phyloP scores from a whole-genome alignment of 2,888 invertebrate species.

The Acanthococcus lagerstroemiae region DNA sequence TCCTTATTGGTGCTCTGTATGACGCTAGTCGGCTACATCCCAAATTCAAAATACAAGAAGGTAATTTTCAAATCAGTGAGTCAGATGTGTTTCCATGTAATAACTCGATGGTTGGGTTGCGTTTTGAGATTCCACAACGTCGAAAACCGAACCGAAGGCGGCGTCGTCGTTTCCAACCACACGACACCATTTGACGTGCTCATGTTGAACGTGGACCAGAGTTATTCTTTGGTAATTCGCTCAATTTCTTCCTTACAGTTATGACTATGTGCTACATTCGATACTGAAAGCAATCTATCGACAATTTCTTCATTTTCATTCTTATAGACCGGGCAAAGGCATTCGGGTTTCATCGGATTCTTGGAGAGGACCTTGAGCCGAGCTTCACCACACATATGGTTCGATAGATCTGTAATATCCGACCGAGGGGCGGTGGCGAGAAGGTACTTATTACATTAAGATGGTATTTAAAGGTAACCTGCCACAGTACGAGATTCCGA shows the following conservation, averaged over 20 bases:
- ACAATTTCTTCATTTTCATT: neutral
- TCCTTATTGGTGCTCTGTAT: slow-evolving; percentile 78
- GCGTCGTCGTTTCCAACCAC: slow-evolving; percentile 97
- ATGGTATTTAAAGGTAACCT: too few relatives aligned
- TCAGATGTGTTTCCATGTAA: slow-evolving; percentile 82
- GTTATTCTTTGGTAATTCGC: slow-evolving; percentile 77
- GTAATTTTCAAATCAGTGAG: slow-evolving; percentile 68
- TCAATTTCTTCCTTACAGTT: neutral
- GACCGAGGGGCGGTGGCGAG: slow-evolving; percentile 82
- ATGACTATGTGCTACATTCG: too few relatives aligned
- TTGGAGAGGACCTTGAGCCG: slow-evolving; percentile 84
- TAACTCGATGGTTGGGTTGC: slow-evolving; percentile 82
- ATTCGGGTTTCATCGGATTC: slow-evolving; percentile 87
- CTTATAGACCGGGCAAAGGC: slow-evolving; percentile 82
- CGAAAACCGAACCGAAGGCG: slow-evolving; percentile 69
- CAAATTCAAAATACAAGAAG: slow-evolving; percentile 66
- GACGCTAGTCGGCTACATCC: slow-evolving; percentile 72
- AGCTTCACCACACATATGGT: slow-evolving; percentile 97
- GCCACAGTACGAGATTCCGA: too few relatives aligned
- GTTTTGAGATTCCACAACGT: slow-evolving; percentile 77
- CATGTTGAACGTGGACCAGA: slow-evolving; percentile 91
- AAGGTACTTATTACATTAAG: slow-evolving; percentile 48
- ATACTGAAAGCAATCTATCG: too few relatives aligned
- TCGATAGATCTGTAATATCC: slow-evolving; percentile 88
- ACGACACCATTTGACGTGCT: slow-evolving; percentile 97